Conservation (phyloP, 1,140 invertebrate species). For the Nixonia krombeini region DNA sequence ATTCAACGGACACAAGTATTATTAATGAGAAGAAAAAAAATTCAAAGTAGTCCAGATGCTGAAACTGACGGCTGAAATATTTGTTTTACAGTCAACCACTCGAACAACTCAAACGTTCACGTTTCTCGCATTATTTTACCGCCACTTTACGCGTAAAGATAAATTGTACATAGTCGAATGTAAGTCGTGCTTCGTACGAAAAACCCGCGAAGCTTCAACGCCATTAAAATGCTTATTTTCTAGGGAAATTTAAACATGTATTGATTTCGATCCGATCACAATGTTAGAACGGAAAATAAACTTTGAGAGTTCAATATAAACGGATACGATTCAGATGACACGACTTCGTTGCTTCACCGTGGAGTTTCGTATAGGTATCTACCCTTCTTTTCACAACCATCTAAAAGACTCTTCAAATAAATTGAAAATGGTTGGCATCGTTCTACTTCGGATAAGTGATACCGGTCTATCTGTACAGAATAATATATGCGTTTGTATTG, state of each 20-base stretch:
- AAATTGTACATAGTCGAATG: too few species aligned
- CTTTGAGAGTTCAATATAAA: conserved; percentile 46
- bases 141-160: too few species aligned
- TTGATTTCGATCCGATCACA: conserved; percentile 12
- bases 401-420: conserved; percentile 67
- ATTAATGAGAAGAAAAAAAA: too few species aligned
- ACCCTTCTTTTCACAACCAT: conserved; percentile 61
- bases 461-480: conserved; percentile 55
- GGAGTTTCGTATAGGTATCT: conserved; percentile 60
- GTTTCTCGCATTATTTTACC: too few species aligned
- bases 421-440: conserved; percentile 67
- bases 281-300: conserved; percentile 37
- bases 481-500: conserved; percentile 52
- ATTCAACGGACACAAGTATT: too few species aligned
- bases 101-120: too few species aligned
- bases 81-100: too few species aligned
- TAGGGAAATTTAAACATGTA: conserved; percentile 5
- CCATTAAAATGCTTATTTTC: conserved; percentile 7
- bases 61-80: too few species aligned
- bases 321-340: conserved; percentile 38
- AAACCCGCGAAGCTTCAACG: too few species aligned
- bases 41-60: too few species aligned
- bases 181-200: too few species aligned
- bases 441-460: conserved; percentile 62
- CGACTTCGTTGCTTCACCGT: conserved; percentile 40